Percentiles rank a stretch among this genome's conserved stretches.
Conservation (phyloP, 2,888 invertebrate genomes). For the Digitonthophagus gazella region DNA sequence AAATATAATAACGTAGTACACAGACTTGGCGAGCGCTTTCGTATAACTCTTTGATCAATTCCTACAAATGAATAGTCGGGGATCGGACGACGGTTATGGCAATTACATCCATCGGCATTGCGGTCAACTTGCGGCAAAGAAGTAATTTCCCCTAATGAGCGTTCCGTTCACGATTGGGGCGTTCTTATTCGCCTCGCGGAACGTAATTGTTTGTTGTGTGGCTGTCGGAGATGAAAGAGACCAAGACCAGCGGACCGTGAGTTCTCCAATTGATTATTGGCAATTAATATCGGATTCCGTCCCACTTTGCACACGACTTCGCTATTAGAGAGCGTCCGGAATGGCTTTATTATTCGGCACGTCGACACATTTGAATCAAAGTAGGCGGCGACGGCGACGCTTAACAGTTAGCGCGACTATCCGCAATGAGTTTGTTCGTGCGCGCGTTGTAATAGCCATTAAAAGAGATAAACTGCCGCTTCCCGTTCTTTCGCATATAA, state of each 20-base stretch:
- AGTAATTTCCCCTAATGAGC: background rate
- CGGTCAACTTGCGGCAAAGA: background rate
- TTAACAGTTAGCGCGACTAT: background rate
- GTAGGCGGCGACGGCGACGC: background rate
- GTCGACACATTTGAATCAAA: background rate
- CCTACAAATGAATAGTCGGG: background rate
- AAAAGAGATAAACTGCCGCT: background rate
- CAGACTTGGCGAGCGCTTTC: too few relatives aligned
- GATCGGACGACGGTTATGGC: background rate
- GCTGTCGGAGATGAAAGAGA: background rate
- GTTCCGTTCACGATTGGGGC: background rate
- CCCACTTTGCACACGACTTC: slow-evolving; percentile 8
- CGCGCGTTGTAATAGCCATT: background rate
- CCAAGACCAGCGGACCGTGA: background rate
- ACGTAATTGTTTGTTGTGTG: background rate
- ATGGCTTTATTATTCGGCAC: slow-evolving; percentile 14
- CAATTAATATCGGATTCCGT: slow-evolving; percentile 13
- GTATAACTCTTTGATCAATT: background rate
- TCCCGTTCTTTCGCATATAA: background rate
- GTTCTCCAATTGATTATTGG: slow-evolving; percentile 12
- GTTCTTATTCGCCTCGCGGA: background rate
- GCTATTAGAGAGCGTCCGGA: slow-evolving; percentile 7
- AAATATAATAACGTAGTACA: background rate
- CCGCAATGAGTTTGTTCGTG: background rate
- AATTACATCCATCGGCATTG: background rate